Conservation (phyloP, 1,140 invertebrate species). For the Helicoverpa zea region DNA sequence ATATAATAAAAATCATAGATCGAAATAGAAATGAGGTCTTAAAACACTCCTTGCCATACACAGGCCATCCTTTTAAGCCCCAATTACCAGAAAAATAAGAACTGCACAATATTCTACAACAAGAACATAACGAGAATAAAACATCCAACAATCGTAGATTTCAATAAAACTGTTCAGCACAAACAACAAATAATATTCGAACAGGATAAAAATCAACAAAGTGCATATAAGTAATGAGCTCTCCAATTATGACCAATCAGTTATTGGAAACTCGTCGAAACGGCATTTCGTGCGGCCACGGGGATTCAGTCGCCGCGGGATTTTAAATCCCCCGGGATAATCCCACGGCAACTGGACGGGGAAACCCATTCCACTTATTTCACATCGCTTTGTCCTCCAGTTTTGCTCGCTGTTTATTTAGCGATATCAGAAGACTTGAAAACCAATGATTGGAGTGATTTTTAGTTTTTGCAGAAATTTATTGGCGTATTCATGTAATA, state of each 20-base stretch:
- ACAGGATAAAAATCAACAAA: neutral
- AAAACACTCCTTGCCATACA: too few species aligned
- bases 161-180: too few species aligned
- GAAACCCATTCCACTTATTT: conserved; percentile 29
- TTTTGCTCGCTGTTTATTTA: conserved; percentile 26
- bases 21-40: too few species aligned
- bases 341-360: conserved; percentile 31
- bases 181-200: too few species aligned
- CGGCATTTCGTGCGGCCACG: conserved; percentile 16
- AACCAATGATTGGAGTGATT: neutral
- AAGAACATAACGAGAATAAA: too few species aligned
- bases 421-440: conserved; percentile 3
- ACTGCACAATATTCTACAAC: too few species aligned
- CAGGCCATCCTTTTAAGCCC: too few species aligned
- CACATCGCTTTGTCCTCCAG: conserved; percentile 34
- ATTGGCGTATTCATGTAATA: neutral
- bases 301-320: conserved; percentile 31
- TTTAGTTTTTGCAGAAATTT: neutral
- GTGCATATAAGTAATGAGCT: conserved; percentile 17
- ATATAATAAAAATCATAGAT: too few species aligned
- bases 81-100: too few species aligned
- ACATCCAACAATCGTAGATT: too few species aligned
- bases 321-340: conserved; percentile 40
- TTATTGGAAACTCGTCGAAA: conserved; percentile 32
- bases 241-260: conserved; percentile 41